Percentiles rank a stretch among this genome's conserved stretches.
Evolutionary conservation across 2,113 vertebrate genomes (phyloP).

Genomic region (Phaethon lepturus): DNA sequence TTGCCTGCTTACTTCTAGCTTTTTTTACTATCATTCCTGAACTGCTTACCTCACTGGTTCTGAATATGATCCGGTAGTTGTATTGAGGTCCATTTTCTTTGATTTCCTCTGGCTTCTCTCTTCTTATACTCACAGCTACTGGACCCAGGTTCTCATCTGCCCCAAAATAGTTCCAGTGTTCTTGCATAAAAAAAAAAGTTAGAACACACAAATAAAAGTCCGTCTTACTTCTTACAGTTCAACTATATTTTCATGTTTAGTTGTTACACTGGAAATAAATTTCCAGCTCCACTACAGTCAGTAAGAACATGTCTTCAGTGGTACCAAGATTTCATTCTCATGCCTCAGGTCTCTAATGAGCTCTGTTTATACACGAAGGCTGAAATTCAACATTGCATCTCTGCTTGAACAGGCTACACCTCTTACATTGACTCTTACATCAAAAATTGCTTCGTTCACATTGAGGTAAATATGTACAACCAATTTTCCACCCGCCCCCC

Average conservation of each 20-base stretch:
- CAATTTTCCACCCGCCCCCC: background rate
- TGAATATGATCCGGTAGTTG: slow-evolving; percentile 93
- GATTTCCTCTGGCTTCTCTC: slow-evolving; percentile 93
- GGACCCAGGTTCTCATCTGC: slow-evolving; percentile 92
- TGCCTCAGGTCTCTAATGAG: background rate
- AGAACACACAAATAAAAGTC: background rate
- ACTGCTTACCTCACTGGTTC: slow-evolving; percentile 91
- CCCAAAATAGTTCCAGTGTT: slow-evolving; percentile 98
- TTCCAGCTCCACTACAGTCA: background rate
- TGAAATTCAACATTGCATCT: background rate
- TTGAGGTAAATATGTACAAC: background rate
- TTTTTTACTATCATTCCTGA: background rate
- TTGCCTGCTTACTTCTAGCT: background rate
- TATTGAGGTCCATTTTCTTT: slow-evolving; percentile 93
- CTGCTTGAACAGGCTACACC: background rate
- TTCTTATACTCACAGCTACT: slow-evolving; percentile 91
- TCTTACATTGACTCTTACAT: background rate
- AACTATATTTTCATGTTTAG: background rate
- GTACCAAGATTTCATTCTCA: background rate
- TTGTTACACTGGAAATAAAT: background rate
- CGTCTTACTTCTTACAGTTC: background rate
- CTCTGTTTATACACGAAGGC: background rate
- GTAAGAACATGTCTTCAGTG: background rate
- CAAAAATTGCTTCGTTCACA: background rate
- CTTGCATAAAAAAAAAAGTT: slow-evolving; percentile 58